Conservation (phyloP, 2,797 vertebrate species). For the Pangasius larnaudii region DNA sequence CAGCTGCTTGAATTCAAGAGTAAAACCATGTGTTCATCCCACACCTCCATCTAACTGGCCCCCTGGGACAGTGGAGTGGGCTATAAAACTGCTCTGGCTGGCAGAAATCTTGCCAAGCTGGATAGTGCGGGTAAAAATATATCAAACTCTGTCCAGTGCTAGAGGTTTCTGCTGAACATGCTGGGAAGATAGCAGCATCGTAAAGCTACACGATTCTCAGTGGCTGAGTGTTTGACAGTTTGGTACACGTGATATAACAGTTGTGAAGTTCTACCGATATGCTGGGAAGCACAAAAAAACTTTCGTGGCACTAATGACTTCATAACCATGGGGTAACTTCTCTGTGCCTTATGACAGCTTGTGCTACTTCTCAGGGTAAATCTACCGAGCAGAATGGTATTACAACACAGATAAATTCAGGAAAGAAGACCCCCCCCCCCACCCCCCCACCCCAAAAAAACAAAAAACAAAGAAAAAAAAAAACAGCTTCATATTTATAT, state of each 20-base stretch:
- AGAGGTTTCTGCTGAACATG: slow-evolving; percentile 23
- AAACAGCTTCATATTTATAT: not conserved
- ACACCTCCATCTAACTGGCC: slow-evolving; percentile 47
- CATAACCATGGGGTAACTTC: slow-evolving; percentile 23
- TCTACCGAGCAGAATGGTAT: slow-evolving; percentile 17
- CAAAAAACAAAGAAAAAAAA: not conserved
- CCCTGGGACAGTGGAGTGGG: slow-evolving; percentile 35
- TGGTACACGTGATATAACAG: slow-evolving; percentile 4
- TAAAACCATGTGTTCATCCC: slow-evolving; percentile 53
- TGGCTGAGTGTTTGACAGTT: slow-evolving; percentile 3
- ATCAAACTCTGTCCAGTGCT: not conserved
- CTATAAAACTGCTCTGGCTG: slow-evolving; percentile 42
- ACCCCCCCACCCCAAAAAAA: too few species aligned
- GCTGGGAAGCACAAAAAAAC: not conserved
- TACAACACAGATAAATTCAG: slow-evolving; percentile 1
- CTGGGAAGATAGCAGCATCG: not conserved
- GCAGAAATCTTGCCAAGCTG: slow-evolving; percentile 41
- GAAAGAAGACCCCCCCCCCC: not conserved
- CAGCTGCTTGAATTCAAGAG: slow-evolving; percentile 42
- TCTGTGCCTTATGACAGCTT: not conserved
- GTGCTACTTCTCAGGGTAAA: slow-evolving; percentile 13
- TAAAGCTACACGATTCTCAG: not conserved
- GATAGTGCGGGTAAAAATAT: slow-evolving; percentile 24
- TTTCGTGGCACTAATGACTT: slow-evolving; percentile 33
- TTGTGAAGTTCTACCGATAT: not conserved